Base-by-base conservation (phyloP, 2,797 vertebrate genomes). In the Hypotaenidia okinawae region DNA sequence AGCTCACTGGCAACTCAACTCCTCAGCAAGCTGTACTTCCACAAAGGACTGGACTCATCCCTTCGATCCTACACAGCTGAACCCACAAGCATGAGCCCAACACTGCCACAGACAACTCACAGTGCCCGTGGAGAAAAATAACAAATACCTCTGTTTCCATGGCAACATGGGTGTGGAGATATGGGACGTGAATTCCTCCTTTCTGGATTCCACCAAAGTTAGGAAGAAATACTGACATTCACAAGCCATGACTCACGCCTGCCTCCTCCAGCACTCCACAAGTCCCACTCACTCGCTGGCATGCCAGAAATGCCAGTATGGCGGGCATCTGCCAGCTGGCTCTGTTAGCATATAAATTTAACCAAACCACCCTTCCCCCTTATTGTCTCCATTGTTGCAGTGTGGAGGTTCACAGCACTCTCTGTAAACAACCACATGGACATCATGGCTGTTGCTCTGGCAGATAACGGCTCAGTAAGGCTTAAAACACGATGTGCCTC, bases 171-270 rank as follows among this genome's bases (percentile, higher is more conserved):
- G 21, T 28, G 51, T 35, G 33, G 35, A 64, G 59, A 28, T 9
- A 58, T 0, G 18, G 75, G 62, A 28, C 13, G 41, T 11, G 11
- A 82, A 81, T 45, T 94, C 83, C 58, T 73, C 77, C 64, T 73
- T 79, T 91, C 85, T 84, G 52, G 33, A 93, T 93, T 94, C 86
- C 89, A 84, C 17, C 30, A 69, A 70, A 58, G 47, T 74, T 47
- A 78, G 54, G 61, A 74, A 91, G 78, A 95, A 95, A 81, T 13
- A 49, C 61, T 79, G 80, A 82, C 52, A 88, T 92, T 87, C 82
- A 95, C 13, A 72, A 90, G 49, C 49, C 47, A 7, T 82, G 76
- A 92, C 70, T 88, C 87, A 93, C 0, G 4, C 45, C 25, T 43
- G 23, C 82, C 51, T 78, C 6, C 2, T 43, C 72, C 14, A 2